These are phyloP conservation scores for Lasiurus borealis DNA, from an alignment of 2,113 vertebrate genomes.

Conservation along the genomic window DNA sequence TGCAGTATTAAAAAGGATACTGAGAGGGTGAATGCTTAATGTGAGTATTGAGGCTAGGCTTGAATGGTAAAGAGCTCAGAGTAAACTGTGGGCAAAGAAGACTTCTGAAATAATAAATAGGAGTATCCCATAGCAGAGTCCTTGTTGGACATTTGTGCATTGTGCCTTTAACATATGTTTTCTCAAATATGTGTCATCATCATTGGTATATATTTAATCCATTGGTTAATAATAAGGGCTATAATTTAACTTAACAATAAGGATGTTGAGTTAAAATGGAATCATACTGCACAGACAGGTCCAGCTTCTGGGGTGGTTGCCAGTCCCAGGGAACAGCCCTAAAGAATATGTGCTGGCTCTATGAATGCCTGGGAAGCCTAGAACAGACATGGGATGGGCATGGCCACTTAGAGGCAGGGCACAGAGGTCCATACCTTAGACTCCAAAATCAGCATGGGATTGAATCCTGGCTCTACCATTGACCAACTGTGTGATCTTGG, in stretches of 20 bases:
- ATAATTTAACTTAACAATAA: background rate
- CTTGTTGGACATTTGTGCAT: background rate
- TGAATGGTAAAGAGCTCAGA: background rate
- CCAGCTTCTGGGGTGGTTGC: background rate
- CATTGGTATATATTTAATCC: background rate
- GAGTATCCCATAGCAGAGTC: background rate
- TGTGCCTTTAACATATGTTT: background rate
- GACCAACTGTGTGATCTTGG: accelerated
- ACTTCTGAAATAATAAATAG: background rate
- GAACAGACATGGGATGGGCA: accelerated
- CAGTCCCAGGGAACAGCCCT: background rate
- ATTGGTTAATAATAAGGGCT: background rate
- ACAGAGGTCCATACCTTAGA: background rate
- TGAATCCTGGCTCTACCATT: background rate
- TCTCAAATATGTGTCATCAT: background rate
- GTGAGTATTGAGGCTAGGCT: too few species aligned
- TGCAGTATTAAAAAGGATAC: background rate
- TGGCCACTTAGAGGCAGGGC: accelerated
- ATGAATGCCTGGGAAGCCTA: accelerated
- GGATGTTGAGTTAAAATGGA: background rate
- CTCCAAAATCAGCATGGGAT: background rate
- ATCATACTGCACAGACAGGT: background rate
- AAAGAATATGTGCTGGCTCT: background rate
- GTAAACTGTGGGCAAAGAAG: background rate
- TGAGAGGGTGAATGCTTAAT: too few species aligned